Conservation (phyloP, 2,888 invertebrate species). For the Cosmia trapezina region DNA sequence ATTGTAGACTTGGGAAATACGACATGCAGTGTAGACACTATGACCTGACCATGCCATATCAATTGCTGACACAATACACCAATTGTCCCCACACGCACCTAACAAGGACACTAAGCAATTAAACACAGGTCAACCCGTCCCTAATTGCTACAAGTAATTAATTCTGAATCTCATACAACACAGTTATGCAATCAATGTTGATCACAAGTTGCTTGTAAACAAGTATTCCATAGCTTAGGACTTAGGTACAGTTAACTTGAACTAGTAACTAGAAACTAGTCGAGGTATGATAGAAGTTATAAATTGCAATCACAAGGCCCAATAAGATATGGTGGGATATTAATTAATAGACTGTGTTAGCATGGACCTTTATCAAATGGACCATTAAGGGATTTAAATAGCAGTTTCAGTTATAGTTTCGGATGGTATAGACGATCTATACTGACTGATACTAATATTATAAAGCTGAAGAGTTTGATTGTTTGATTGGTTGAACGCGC, state of each 20-base stretch:
- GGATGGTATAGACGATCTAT: constrained; percentile 28
- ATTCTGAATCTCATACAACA: constrained; percentile 37
- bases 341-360: constrained; percentile 64
- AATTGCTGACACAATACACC: constrained; percentile 24
- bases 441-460: too few relatives aligned
- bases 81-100: constrained; percentile 13
- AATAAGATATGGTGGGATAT: constrained; percentile 62
- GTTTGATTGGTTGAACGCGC: too few relatives aligned
- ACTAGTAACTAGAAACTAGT: constrained; percentile 61
- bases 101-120: constrained; percentile 35
- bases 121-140: constrained; percentile 19
- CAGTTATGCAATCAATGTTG: constrained; percentile 37
- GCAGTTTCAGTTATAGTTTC: constrained; percentile 38
- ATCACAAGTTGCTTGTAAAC: constrained; percentile 39
- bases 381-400: constrained; percentile 36
- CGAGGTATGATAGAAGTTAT: constrained; percentile 63
- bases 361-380: constrained; percentile 50
- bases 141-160: constrained; percentile 53
- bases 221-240: constrained; percentile 24
- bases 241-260: constrained; percentile 47
- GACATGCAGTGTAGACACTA: neutral
- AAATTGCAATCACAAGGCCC: constrained; percentile 75
- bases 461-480: too few relatives aligned
- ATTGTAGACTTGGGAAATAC: neutral
- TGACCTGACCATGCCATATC: neutral